Percentiles rank a stretch among this genome's conserved stretches.
Evolutionary conservation across 2,888 invertebrate genomes (phyloP).

Genomic region (Xylophagus ater): DNA sequence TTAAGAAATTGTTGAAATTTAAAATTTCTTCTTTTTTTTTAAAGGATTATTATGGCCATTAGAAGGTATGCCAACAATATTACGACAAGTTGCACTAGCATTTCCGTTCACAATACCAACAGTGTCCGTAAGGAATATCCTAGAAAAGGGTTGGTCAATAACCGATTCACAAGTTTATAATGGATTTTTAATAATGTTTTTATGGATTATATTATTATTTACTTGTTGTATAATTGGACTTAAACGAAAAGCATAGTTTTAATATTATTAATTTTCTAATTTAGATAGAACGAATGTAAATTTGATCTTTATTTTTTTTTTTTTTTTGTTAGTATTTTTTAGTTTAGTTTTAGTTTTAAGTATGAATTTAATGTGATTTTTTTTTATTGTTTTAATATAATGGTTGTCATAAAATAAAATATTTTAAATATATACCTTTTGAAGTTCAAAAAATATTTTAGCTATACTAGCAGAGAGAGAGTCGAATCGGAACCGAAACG

Average conservation of each 20-base stretch:
- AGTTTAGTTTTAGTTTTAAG: too few relatives aligned
- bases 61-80: constrained; percentile 52
- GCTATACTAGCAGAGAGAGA: too few relatives aligned
- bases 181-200: constrained; percentile 56
- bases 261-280: background rate
- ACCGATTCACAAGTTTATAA: constrained; percentile 56
- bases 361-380: too few relatives aligned
- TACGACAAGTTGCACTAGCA: constrained; percentile 50
- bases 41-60: constrained; percentile 56
- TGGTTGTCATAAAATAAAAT: too few relatives aligned
- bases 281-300: too few relatives aligned
- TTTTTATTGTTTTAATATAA: too few relatives aligned
- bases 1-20: background rate
- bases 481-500: too few relatives aligned
- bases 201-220: constrained; percentile 53
- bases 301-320: too few relatives aligned
- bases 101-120: constrained; percentile 75
- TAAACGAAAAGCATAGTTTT: constrained; percentile 37
- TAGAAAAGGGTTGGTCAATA: constrained; percentile 64
- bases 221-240: constrained; percentile 46
- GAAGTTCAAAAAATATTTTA: too few relatives aligned
- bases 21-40: constrained; percentile 10
- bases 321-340: too few relatives aligned
- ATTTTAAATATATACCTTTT: too few relatives aligned
- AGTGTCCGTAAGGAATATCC: constrained; percentile 60